phyloP scores from a whole-genome alignment of 2,113 vertebrate species.

The Trichechus manatus region DNA sequence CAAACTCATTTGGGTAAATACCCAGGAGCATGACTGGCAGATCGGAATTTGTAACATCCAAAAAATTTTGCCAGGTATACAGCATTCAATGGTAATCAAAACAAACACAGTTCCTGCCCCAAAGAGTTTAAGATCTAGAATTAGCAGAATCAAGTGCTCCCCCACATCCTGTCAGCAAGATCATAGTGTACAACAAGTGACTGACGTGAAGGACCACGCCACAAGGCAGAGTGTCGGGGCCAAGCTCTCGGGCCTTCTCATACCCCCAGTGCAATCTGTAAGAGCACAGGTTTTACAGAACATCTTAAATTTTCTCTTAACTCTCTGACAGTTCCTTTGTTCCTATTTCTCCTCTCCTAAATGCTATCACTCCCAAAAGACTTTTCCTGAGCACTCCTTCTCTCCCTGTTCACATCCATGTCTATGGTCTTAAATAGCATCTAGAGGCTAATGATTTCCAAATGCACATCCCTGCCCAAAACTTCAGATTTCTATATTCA shows the following conservation, averaged over 20 bases:
- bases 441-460: neutral
- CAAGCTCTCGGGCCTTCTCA: neutral
- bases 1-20: neutral
- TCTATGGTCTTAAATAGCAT: conserved; percentile 4
- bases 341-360: neutral
- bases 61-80: neutral
- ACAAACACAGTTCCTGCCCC: neutral
- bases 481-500: neutral
- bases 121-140: conserved; percentile 37
- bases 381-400: neutral
- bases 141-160: neutral
- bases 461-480: neutral
- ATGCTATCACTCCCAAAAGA: neutral
- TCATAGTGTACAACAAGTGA: neutral
- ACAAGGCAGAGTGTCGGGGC: neutral
- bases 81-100: neutral
- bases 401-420: neutral
- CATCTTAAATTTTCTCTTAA: neutral
- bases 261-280: neutral
- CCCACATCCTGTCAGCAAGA: neutral
- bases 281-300: neutral
- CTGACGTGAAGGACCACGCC: neutral
- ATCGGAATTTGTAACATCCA: neutral
- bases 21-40: neutral
- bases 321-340: neutral